Base-by-base conservation (phyloP, 1,140 invertebrate genomes). In the Idris sp. region DNA sequence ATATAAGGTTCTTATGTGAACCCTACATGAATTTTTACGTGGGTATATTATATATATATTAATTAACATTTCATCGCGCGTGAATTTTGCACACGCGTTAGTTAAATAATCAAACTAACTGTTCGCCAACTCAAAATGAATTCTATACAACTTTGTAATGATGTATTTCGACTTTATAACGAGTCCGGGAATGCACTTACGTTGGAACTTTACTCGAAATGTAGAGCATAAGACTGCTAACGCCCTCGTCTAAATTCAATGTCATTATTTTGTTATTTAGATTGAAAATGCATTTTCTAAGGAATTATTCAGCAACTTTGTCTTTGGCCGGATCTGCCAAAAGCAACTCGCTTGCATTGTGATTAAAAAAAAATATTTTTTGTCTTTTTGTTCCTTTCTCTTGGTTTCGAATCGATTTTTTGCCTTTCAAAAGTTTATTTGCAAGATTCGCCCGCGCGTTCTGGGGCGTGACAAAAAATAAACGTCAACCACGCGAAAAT, bases 101-200 rank as follows among this genome's bases (percentile, higher is more conserved):
- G 33, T 28, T 61, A 56, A 59, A 71, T 71, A 71, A 71, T 71
- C 56, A 56, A 71, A 62, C 67, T 61, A 56, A 62, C 10, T 71
- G 67, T 62, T 48, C 38, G 31, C 41, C 19, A 71, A 71, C 56
- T 71, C 49, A 22, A 44, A 71, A 71, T 56, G 48, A 71, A 71
- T 71, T 71, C 30, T 62, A 48, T 49, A 49, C 67, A 71, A 71
- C 67, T 71, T 71, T 54, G 56, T 71, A 62, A 71, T 62, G 41
- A 62, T 49, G 67, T 49, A 56, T 71, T 62, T 54, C 56, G 67
- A 71, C 56, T 71, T 71, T 71, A 61, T 71, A 71, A 71, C 67
- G 41, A 71, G 54, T 14, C 25, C n/a, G 36, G 56, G 38, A 71
- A 71, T 31, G 36, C 67, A 71, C 67, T 71, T 71, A 71, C 16